Evolutionary conservation across 2,113 vertebrate species (phyloP), one percentile per base, ranked within the genome.

Genomic region (Xenopus borealis): DNA sequence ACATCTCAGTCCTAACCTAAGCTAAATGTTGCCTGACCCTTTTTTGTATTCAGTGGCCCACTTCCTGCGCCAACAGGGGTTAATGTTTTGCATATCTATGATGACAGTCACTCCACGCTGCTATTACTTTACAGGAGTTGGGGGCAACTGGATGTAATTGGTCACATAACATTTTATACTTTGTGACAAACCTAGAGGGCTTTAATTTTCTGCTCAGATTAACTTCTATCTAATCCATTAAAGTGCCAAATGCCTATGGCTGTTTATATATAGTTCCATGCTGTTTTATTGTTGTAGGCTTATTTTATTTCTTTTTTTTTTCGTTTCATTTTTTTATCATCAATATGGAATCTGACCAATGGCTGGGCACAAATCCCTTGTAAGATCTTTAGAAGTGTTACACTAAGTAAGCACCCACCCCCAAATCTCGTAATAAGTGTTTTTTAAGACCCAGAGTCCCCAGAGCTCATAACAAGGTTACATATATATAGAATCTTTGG

Each of bases 171-270:
- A 12, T 0, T 71, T 17, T 17, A 78, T 81, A 79, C 81, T 30
- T 40, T 47, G 23, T 72, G 81, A 76, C 62, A 79, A 70, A 80
- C 13, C 81, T 63, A 53, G 78, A 66, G 81, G 83, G 71, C 44
- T 20, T 82, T 78, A 27, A 11, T 69, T 75, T 75, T 67, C 66
- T 77, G 79, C 74, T 78, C 79, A 79, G 80, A 82, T 71, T 63
- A 79, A 65, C 52, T 83, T 69, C 10, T n/a, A 70, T 78, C 66
- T 75, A 79, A 80, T 58, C 80, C 62, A 40, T 70, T 76, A 71
- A 66, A 72, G 74, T 61, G 13, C 50, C 74, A 57, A 76, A 17
- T 13, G 74, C 67, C 61, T 16, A 16, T 19, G 66, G 66, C 66
- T 64, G 14, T 70, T 46, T 69, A 20, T 59, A 18, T 46, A 40